phyloP scores from a whole-genome alignment of 2,888 invertebrate genomes.

The Rhingia campestris region DNA sequence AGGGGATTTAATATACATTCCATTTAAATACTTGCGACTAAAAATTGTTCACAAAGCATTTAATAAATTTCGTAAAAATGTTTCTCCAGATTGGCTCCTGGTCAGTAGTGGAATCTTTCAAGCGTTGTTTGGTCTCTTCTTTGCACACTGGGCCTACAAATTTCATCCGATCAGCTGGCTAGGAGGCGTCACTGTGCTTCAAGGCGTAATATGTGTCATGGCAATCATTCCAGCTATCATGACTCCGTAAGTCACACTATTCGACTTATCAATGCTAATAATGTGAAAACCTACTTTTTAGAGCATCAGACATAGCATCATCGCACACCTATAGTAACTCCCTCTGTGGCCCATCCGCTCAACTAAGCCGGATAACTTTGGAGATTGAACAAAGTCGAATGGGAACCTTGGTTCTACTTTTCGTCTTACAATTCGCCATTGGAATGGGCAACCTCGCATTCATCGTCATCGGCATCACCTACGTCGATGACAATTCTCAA shows the following conservation, averaged over 20 bases:
- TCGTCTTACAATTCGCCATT: conserved; percentile 83
- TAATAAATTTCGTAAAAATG: background rate
- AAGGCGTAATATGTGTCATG: conserved; percentile 83
- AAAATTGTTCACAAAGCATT: background rate
- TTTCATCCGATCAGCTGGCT: conserved; percentile 86
- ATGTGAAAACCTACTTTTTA: background rate
- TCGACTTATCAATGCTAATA: background rate
- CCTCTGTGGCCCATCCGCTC: conserved; percentile 76
- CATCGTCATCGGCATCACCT: conserved; percentile 85
- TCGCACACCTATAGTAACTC: conserved; percentile 75
- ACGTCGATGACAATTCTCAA: conserved; percentile 86
- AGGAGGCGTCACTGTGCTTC: conserved; percentile 84
- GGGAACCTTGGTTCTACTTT: conserved; percentile 83
- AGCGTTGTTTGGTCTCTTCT: conserved; percentile 83
- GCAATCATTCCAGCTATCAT: conserved; percentile 85
- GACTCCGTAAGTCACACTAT: conserved; percentile 79
- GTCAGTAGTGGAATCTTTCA: conserved; percentile 84
- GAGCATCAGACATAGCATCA: conserved; percentile 66
- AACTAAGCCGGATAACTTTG: conserved; percentile 75
- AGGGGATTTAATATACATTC: too few relatives aligned
- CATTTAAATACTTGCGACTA: too few relatives aligned
- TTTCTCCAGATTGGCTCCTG: conserved; percentile 85
- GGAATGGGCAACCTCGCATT: conserved; percentile 84
- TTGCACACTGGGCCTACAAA: conserved; percentile 85
- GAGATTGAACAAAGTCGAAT: conserved; percentile 78